These are phyloP conservation scores for Sebastes glaucus DNA, from an alignment of 2,797 vertebrate species.

Conservation along the genomic window DNA sequence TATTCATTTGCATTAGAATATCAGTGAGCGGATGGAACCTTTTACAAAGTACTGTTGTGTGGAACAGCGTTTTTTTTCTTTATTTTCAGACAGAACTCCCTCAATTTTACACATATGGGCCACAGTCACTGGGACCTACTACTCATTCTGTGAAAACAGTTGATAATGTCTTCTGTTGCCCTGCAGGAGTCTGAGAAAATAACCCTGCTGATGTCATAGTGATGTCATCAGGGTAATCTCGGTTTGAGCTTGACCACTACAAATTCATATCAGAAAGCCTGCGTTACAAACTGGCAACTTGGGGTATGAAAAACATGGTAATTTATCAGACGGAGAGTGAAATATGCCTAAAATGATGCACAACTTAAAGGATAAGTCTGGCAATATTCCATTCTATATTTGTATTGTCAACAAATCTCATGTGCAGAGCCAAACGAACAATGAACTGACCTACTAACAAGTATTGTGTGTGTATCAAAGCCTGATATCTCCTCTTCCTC, in stretches of 20 bases:
- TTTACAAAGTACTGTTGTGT: background rate
- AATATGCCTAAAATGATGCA: too few species aligned
- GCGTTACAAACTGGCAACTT: too few species aligned
- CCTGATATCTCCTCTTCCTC: background rate
- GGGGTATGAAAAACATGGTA: too few species aligned
- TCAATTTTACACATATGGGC: background rate
- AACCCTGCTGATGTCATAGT: too few species aligned
- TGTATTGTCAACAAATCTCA: too few species aligned
- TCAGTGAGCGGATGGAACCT: background rate
- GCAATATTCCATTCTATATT: accelerated
- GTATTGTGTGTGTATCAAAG: background rate
- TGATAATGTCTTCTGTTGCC: background rate
- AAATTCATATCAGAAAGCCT: too few species aligned
- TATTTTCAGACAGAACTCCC: background rate
- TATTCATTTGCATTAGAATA: background rate
- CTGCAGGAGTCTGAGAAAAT: too few species aligned
- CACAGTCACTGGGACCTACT: background rate
- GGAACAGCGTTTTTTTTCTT: background rate
- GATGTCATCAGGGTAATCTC: too few species aligned
- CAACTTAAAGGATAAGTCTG: too few species aligned
- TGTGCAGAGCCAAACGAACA: background rate
- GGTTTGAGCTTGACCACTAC: too few species aligned
- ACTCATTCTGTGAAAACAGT: background rate
- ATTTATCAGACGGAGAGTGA: too few species aligned
- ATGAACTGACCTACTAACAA: background rate